These are phyloP conservation scores for Phylloscopus whistleri DNA, from an alignment of 2,113 vertebrate species.

Conservation along the genomic window DNA sequence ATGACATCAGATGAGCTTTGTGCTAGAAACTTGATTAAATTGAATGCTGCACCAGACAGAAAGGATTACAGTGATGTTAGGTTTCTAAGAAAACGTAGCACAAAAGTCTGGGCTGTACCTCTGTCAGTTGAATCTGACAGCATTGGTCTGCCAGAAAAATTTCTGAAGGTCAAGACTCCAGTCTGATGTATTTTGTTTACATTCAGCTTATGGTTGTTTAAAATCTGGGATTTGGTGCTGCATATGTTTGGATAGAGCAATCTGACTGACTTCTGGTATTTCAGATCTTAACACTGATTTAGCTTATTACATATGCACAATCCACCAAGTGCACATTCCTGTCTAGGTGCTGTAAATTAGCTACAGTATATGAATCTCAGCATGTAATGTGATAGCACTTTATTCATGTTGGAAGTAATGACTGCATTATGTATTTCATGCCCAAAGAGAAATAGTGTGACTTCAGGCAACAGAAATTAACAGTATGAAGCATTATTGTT, in stretches of 20 bases:
- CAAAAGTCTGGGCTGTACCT: neutral
- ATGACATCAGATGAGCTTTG: constrained; percentile 45
- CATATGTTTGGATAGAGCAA: neutral
- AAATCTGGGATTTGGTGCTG: neutral
- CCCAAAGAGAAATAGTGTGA: constrained; percentile 46
- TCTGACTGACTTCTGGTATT: neutral
- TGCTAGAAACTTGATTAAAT: constrained; percentile 11
- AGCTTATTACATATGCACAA: neutral
- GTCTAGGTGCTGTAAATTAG: constrained; percentile 18
- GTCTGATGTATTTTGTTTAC: neutral
- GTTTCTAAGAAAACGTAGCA: neutral
- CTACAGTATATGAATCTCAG: constrained; percentile 9
- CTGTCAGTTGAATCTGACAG: constrained; percentile 8
- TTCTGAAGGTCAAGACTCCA: neutral
- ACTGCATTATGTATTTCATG: constrained; percentile 25
- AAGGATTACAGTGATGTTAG: neutral
- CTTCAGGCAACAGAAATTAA: constrained; percentile 65
- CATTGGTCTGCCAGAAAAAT: neutral
- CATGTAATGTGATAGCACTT: neutral
- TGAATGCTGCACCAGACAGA: neutral
- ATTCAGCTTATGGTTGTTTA: neutral
- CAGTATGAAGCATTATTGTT: constrained; percentile 63
- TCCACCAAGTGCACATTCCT: neutral
- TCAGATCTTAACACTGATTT: neutral
- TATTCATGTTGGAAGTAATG: constrained; percentile 45